Base-by-base conservation (phyloP, 1,140 invertebrate genomes). In the Pantala flavescens region DNA sequence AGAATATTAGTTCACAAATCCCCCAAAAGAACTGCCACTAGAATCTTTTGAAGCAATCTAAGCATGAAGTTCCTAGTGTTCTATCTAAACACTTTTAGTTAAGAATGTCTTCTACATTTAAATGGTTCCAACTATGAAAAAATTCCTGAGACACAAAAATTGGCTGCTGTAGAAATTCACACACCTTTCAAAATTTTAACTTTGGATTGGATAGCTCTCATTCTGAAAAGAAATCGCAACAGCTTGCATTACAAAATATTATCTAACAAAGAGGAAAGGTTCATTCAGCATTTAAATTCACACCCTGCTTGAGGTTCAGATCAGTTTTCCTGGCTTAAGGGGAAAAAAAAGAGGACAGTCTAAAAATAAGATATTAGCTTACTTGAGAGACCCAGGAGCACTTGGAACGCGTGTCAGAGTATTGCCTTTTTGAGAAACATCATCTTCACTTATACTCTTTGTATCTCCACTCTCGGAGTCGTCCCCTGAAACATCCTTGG, bases 371-470 rank as follows among this genome's bases (percentile, higher is more conserved):
- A 36, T 9, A 36, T 36, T 9, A 75, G 80, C 82, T 81, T 82
- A 88, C 86, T 87, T 87, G 74, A 87, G 81, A 78, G 85, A 86
- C 74, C 89, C 89, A 24, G 90, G 89, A 42, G 89, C 88, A 80
- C 89, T 90, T 23, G 90, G 89, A 24, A 91, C 88, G 76, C 89
- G 83, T 21, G 86, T 85, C n/a, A 90, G 81, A n/a, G 88, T 86
- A 11, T 36, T 36, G 14, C 49, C 49, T 21, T 63, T 63, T 63
- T 19, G 49, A 63, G 49, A 63, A 21, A 12, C 49, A 63, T 63
- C 49, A 63, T 63, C 49, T 63, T 63, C 49, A 63, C 49, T 63
- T 21, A 63, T 21, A 63, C 49, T 63, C 49, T 63, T 63, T 21
- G n/a, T 63, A 21, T 63, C 49, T 19, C 49, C 49, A 63, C 49